These are phyloP conservation scores for Hyposoter didymator DNA, from an alignment of 2,888 invertebrate genomes.

Conservation along the genomic window DNA sequence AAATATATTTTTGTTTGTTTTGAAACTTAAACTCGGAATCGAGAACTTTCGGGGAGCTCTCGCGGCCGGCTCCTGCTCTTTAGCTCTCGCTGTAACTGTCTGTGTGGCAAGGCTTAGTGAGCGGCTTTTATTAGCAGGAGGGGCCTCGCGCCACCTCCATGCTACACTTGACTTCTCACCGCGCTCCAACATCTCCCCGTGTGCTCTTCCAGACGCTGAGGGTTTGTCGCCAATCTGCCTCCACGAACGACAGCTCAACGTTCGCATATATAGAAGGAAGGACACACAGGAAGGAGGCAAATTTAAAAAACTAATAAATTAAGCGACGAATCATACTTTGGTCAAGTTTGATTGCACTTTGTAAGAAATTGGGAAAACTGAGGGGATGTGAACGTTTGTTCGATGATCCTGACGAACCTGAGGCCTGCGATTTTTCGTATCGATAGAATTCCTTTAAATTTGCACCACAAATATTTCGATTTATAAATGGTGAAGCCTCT, in stretches of 20 bases:
- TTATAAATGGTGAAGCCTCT: no score
- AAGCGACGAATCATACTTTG: background rate
- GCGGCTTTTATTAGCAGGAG: conserved; percentile 84
- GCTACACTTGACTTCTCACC: conserved; percentile 79
- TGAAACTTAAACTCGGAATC: conserved; percentile 73
- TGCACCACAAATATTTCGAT: no score
- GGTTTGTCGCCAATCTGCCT: conserved; percentile 9
- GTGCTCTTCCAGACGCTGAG: conserved; percentile 14
- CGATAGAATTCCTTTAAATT: no score
- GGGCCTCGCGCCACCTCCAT: conserved; percentile 82
- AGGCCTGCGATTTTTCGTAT: no score
- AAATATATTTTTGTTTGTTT: conserved; percentile 39
- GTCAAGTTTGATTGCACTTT: background rate
- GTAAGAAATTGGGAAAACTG: background rate
- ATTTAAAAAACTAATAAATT: background rate
- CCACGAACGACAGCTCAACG: background rate
- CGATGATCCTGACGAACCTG: background rate
- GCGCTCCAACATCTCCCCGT: conserved; percentile 71
- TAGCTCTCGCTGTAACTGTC: conserved; percentile 83
- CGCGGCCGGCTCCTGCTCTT: conserved; percentile 79
- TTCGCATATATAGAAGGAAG: background rate
- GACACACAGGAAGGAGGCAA: background rate
- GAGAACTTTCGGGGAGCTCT: conserved; percentile 76
- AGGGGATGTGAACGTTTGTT: background rate
- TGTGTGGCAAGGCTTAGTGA: conserved; percentile 83